Conservation (phyloP, 2,888 invertebrate species). For the Habrosyne pyritoides region DNA sequence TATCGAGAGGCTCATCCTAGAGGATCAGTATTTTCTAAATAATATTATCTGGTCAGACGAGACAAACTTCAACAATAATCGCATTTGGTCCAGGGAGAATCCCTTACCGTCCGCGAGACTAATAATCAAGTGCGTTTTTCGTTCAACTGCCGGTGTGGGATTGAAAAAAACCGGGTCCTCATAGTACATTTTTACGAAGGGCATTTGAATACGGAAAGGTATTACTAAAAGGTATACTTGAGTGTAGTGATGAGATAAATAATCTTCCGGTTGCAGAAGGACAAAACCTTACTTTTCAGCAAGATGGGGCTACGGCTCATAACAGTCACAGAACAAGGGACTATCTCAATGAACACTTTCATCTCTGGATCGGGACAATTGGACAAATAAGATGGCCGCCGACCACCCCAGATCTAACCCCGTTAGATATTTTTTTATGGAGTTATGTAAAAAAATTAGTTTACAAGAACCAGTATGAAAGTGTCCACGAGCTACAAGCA, state of each 20-base stretch:
- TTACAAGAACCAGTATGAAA: no score
- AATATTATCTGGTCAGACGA: no score
- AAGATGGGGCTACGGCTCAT: no score
- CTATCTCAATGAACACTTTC: not conserved
- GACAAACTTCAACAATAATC: no score
- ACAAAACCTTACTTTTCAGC: slow-evolving; percentile 10
- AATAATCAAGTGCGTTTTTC: no score
- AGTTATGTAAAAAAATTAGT: slow-evolving; percentile 17
- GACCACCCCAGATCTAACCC: not conserved
- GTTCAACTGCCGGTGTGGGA: no score
- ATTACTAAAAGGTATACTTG: slow-evolving; percentile 10
- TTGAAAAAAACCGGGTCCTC: no score
- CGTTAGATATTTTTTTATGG: not conserved
- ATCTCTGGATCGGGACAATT: not conserved
- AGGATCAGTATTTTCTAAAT: no score
- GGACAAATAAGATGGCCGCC: not conserved
- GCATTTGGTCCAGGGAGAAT: no score
- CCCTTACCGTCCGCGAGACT: no score
- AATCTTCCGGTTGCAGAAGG: slow-evolving; percentile 13
- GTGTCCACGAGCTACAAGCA: no score
- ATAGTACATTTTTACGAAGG: slow-evolving; percentile 6
- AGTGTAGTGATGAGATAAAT: slow-evolving; percentile 10
- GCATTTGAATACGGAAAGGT: slow-evolving; percentile 12
- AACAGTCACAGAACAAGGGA: not conserved
- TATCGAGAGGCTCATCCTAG: no score